These are phyloP conservation scores for Penaeus chinensis DNA, from an alignment of 1,140 invertebrate species.

Conservation along the genomic window DNA sequence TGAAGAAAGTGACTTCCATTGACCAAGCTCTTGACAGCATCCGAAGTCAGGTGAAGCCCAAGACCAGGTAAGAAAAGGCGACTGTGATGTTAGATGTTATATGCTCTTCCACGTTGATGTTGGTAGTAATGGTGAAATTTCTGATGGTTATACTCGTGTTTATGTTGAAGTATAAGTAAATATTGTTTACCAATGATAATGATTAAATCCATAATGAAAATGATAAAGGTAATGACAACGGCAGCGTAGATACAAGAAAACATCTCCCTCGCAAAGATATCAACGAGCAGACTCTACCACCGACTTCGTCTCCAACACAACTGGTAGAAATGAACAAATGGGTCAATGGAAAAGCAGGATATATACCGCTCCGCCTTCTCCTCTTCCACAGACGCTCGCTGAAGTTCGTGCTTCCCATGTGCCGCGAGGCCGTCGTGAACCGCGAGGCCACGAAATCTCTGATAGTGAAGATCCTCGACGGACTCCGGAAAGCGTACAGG, in stretches of 20 bases:
- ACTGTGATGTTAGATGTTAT: not conserved
- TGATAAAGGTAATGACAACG: no score
- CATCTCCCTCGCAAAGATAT: no score
- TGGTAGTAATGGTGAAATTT: no score
- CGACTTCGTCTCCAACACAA: no score
- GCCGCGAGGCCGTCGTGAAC: constrained; percentile 73
- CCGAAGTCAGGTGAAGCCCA: constrained; percentile 4
- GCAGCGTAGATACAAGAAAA: no score
- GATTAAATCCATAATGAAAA: no score
- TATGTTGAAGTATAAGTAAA: no score
- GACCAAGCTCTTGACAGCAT: constrained; percentile 47
- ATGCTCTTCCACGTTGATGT: no score
- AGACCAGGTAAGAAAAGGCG: constrained; percentile 17
- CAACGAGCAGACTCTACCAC: no score
- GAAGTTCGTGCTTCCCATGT: constrained; percentile 73
- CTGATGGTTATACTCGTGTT: no score
- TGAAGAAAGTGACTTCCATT: constrained; percentile 27
- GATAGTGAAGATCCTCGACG: constrained; percentile 73
- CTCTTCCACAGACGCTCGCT: constrained; percentile 68
- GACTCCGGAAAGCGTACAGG: constrained; percentile 74
- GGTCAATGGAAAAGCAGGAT: not conserved
- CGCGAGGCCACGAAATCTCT: constrained; percentile 79
- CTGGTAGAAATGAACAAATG: no score
- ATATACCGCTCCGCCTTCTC: not conserved
- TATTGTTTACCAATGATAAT: no score